A percentile compares a stretch with the other conserved stretches of the same genome.
Evolutionary conservation across 2,888 invertebrate species (phyloP).

Genomic region (Halocaridina rubra): DNA sequence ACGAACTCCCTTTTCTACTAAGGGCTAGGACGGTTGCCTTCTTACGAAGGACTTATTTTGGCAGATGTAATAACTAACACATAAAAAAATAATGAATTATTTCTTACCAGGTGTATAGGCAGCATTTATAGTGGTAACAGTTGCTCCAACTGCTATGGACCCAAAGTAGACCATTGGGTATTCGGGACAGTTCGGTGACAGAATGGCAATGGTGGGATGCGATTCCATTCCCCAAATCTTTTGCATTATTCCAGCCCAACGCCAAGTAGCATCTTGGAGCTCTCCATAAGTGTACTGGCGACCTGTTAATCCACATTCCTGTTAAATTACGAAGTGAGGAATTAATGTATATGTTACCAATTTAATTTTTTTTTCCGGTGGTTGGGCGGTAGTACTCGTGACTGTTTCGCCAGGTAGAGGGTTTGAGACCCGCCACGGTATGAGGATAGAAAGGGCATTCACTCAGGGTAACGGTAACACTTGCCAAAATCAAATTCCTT

Average conservation of each 20-base stretch:
- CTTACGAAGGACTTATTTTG: no score
- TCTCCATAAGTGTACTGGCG: constrained; percentile 29
- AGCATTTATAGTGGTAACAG: constrained; percentile 35
- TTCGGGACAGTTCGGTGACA: constrained; percentile 52
- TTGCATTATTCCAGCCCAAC: constrained; percentile 21
- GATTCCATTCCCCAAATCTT: neutral
- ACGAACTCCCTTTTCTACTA: no score
- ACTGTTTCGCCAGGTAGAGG: neutral
- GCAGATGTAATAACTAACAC: no score
- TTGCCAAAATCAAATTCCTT: no score
- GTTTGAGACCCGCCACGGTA: no score
- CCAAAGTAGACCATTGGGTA: constrained; percentile 48
- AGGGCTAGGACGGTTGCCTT: no score
- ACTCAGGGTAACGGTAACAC: no score
- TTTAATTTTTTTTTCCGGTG: neutral
- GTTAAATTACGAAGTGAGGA: neutral
- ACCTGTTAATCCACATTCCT: constrained; percentile 38
- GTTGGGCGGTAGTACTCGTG: neutral
- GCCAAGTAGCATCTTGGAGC: neutral
- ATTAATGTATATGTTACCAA: no score
- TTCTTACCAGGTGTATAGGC: constrained; percentile 45
- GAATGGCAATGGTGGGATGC: constrained; percentile 28
- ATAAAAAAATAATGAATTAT: no score
- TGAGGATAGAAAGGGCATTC: no score
- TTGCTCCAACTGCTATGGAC: constrained; percentile 8